Percentiles rank a stretch among this genome's conserved stretches.
Conservation (phyloP, 2,888 invertebrate genomes). For the Hanleya hanleyi region DNA sequence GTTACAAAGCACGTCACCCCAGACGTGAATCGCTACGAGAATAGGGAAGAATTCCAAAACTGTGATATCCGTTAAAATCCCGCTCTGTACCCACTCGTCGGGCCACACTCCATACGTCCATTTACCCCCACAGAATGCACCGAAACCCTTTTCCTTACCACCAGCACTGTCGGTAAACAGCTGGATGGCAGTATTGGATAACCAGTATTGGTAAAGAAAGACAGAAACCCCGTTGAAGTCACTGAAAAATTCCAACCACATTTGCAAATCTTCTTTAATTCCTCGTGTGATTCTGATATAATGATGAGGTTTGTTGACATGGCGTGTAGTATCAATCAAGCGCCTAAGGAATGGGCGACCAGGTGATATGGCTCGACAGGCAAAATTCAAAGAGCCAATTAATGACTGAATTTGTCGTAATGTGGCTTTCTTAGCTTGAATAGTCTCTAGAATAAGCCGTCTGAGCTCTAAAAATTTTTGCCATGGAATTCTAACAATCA, state of each 20-base stretch:
- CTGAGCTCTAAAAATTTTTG: too few relatives aligned
- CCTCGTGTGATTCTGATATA: conserved; percentile 7
- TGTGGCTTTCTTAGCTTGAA: too few relatives aligned
- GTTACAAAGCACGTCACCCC: background rate
- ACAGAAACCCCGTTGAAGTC: conserved; percentile 23
- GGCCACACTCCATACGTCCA: too few relatives aligned
- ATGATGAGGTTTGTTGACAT: conserved; percentile 15
- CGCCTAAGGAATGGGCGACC: conserved; percentile 27
- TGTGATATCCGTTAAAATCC: background rate
- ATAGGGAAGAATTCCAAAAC: conserved; percentile 5
- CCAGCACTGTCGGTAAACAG: conserved; percentile 11
- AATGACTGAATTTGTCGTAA: too few relatives aligned
- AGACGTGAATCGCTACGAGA: background rate
- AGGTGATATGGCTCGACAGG: conserved; percentile 24
- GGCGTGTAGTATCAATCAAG: conserved; percentile 20
- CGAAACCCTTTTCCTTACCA: conserved; percentile 2
- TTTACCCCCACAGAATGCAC: background rate
- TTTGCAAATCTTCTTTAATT: conserved; percentile 18
- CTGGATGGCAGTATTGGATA: conserved; percentile 2
- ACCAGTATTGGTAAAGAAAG: conserved; percentile 22
- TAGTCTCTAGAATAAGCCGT: too few relatives aligned
- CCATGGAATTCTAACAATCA: too few relatives aligned
- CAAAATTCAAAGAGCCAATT: too few relatives aligned
- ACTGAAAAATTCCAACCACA: conserved; percentile 21
- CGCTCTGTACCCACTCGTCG: conserved; percentile 3